Evolutionary conservation across 1,140 invertebrate species (phyloP).

Genomic region (Acromyrmex echinatior): DNA sequence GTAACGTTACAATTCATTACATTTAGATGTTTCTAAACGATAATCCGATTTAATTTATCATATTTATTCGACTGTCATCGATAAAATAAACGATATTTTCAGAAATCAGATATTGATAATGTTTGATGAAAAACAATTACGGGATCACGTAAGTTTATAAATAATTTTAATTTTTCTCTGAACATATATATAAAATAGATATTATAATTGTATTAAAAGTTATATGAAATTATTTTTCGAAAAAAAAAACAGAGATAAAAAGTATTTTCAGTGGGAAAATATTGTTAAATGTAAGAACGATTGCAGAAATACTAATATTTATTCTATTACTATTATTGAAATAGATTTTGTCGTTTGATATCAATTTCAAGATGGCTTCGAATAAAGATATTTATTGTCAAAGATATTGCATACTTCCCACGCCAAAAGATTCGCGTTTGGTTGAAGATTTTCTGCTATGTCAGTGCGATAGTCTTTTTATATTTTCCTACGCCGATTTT

Average conservation of each 20-base stretch:
- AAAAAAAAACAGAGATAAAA: background rate
- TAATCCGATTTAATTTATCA: conserved; percentile 12
- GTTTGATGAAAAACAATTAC: background rate
- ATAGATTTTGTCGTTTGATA: conserved; percentile 46
- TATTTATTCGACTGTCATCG: background rate
- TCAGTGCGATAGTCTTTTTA: conserved; percentile 59
- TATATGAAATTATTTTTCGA: background rate
- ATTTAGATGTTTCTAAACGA: background rate
- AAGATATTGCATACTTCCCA: conserved; percentile 20
- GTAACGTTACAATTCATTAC: background rate
- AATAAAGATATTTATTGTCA: conserved; percentile 57
- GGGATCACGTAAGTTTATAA: background rate
- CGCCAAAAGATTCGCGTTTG: conserved; percentile 29
- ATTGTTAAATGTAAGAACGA: background rate
- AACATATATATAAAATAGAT: background rate
- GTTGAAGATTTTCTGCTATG: conserved; percentile 51
- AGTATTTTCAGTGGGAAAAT: background rate
- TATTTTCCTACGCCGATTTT: conserved; percentile 60
- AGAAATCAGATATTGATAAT: background rate
- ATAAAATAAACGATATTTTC: background rate
- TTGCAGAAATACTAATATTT: conserved; percentile 24
- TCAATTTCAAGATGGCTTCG: conserved; percentile 28
- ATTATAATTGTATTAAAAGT: background rate
- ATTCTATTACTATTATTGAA: conserved; percentile 10
- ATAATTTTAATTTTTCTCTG: background rate